Evolutionary conservation across 2,113 vertebrate genomes (phyloP).

Genomic region (Falco punctatus): DNA sequence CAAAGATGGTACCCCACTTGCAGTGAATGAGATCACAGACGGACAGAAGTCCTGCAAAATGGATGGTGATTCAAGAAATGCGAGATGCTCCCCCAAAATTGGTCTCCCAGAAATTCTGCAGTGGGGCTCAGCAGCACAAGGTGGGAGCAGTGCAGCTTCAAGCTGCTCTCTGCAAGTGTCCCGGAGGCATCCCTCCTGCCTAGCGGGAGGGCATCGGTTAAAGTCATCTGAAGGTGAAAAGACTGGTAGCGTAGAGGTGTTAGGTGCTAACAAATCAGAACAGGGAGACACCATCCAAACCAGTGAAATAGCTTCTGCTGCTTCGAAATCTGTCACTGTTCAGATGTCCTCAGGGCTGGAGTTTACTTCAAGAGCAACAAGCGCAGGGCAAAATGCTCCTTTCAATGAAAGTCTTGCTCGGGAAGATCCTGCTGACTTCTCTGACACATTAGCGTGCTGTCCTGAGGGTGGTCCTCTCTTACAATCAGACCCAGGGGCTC

Average conservation of each 20-base stretch:
- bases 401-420: neutral
- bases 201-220: neutral
- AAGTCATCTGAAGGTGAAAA: neutral
- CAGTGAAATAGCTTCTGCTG: neutral
- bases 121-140: neutral
- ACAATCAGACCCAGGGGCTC: neutral
- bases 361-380: constrained; percentile 4
- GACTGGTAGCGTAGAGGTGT: neutral
- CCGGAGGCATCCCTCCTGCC: neutral
- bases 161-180: neutral
- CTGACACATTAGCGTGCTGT: neutral
- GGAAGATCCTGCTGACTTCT: neutral
- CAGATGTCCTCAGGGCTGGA: constrained; percentile 65
- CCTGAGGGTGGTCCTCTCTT: neutral
- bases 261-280: neutral
- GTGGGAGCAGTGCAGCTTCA: neutral
- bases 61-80: neutral
- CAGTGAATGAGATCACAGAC: neutral
- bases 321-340: constrained; percentile 49
- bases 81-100: neutral
- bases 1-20: neutral
- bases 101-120: neutral
- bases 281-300: neutral
- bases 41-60: neutral
- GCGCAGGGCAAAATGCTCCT: neutral